Conservation (phyloP, 2,888 invertebrate genomes). For the Sinopyrophorus schimmeli region DNA sequence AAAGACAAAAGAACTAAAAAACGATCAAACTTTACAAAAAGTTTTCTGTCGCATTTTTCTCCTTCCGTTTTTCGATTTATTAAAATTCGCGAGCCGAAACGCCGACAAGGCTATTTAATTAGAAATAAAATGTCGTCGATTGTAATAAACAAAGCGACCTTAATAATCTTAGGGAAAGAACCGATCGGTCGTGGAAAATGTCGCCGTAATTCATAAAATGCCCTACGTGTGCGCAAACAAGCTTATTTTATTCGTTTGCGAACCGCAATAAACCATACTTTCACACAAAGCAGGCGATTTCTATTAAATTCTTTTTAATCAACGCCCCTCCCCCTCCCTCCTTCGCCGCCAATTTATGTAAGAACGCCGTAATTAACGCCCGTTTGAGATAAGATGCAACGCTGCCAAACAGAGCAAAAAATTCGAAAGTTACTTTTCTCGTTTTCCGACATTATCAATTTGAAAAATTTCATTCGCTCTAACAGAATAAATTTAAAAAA, state of each 20-base stretch:
- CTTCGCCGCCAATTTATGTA: slow-evolving; percentile 39
- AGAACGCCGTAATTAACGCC: slow-evolving; percentile 39
- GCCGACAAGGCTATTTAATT: too few species aligned
- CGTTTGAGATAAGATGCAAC: slow-evolving; percentile 33
- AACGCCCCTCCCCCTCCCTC: slow-evolving; percentile 28
- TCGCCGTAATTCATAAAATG: not conserved
- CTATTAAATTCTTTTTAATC: slow-evolving; percentile 31
- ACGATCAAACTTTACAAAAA: too few species aligned
- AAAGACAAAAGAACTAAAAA: too few species aligned
- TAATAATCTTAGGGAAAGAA: too few species aligned
- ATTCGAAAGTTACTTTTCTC: slow-evolving; percentile 35
- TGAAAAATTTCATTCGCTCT: too few species aligned
- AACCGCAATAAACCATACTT: slow-evolving; percentile 9
- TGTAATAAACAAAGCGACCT: not conserved
- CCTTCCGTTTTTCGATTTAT: too few species aligned
- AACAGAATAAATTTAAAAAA: too few species aligned
- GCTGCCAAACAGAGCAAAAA: slow-evolving; percentile 41
- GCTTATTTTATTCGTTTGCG: not conserved
- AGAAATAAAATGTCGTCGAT: too few species aligned
- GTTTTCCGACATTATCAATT: too few species aligned
- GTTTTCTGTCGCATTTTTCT: too few species aligned
- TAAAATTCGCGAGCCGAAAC: too few species aligned
- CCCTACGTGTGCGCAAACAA: not conserved
- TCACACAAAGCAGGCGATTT: slow-evolving; percentile 13
- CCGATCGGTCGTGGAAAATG: not conserved